These are phyloP conservation scores for Acanthis flammea DNA, from an alignment of 2,797 vertebrate species.

Conservation along the genomic window DNA sequence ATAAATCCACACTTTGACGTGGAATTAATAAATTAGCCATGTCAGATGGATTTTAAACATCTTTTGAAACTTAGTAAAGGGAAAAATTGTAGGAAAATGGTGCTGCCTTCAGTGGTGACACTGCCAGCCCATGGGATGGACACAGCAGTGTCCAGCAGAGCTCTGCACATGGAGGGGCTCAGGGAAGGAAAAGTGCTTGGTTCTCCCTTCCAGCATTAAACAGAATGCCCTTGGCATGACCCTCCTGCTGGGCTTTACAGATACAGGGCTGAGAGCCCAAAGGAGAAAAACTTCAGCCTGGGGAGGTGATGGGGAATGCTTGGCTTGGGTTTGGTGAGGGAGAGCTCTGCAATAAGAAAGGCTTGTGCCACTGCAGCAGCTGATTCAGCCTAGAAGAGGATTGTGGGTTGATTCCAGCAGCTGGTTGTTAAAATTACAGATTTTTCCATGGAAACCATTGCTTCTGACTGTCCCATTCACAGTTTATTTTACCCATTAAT, in stretches of 20 bases:
- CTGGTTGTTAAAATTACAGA: neutral
- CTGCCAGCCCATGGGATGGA: neutral
- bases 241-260: neutral
- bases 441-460: slow-evolving; percentile 44
- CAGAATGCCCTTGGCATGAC: neutral
- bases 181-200: neutral
- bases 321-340: neutral
- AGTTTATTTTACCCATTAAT: slow-evolving; percentile 6
- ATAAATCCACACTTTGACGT: neutral
- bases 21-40: neutral
- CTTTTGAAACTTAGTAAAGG: slow-evolving; percentile 2
- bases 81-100: neutral
- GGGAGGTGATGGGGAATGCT: fast-evolving
- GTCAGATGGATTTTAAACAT: slow-evolving; percentile 3
- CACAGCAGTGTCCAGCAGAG: neutral
- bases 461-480: neutral
- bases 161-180: neutral
- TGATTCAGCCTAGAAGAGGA: neutral
- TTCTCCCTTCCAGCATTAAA: neutral
- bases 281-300: neutral
- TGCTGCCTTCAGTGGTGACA: neutral
- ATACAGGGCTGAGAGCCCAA: neutral
- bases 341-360: neutral
- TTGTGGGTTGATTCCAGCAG: neutral
- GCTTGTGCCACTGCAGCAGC: neutral